Evolutionary conservation across 2,888 invertebrate genomes (phyloP).

Genomic region (Horisme vitalbata): DNA sequence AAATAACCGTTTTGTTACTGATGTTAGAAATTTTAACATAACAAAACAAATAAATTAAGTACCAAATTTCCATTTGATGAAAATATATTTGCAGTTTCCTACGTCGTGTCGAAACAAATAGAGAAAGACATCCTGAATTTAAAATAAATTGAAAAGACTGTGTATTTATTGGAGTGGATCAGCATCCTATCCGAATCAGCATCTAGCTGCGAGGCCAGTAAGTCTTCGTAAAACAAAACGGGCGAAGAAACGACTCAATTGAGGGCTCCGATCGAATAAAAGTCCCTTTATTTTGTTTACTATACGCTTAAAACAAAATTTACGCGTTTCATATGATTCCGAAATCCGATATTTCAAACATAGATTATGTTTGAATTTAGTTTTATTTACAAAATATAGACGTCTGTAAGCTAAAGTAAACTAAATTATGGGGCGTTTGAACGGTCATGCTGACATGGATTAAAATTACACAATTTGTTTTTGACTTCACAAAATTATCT

Average conservation of each 20-base stretch:
- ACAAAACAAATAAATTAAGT: too few relatives aligned
- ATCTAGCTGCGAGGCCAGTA: slow-evolving; percentile 47
- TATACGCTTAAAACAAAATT: slow-evolving; percentile 70
- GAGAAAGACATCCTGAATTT: not conserved
- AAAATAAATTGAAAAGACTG: slow-evolving; percentile 15
- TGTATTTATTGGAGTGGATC: slow-evolving; percentile 18
- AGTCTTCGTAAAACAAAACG: slow-evolving; percentile 75
- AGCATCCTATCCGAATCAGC: slow-evolving; percentile 34
- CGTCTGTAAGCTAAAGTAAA: too few relatives aligned
- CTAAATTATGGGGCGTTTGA: not conserved
- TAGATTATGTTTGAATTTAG: too few relatives aligned
- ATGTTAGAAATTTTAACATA: too few relatives aligned
- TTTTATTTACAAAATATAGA: too few relatives aligned
- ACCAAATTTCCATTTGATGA: too few relatives aligned
- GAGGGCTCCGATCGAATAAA: slow-evolving; percentile 59
- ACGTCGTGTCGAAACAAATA: not conserved
- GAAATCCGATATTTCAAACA: not conserved
- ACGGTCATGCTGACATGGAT: not conserved
- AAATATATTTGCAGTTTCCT: too few relatives aligned
- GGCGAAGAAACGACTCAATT: slow-evolving; percentile 55
- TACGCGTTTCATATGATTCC: slow-evolving; percentile 58
- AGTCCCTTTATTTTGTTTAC: slow-evolving; percentile 72
- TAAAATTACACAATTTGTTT: slow-evolving; percentile 12
- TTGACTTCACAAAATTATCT: too few relatives aligned
- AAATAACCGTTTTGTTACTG: too few relatives aligned